These are phyloP conservation scores for Saxidomus purpurata DNA, from an alignment of 1,140 invertebrate species.

Conservation along the genomic window DNA sequence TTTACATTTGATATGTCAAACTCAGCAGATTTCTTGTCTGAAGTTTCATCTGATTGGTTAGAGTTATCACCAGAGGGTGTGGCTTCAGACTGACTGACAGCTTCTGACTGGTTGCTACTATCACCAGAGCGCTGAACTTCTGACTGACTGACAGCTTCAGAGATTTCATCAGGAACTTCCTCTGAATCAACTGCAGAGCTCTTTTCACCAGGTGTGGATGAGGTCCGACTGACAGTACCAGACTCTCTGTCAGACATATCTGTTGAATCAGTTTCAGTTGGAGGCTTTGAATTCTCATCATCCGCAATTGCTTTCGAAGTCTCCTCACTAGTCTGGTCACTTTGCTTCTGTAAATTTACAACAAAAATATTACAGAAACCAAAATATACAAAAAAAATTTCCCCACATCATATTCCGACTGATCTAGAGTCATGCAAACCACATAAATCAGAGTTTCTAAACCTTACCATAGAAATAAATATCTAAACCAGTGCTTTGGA, in stretches of 20 bases:
- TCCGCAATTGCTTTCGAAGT: neutral
- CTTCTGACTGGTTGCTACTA: neutral
- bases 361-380: too few relatives aligned
- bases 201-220: neutral
- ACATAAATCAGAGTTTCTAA: too few relatives aligned
- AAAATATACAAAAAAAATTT: too few relatives aligned
- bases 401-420: too few relatives aligned
- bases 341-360: neutral
- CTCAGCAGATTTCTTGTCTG: neutral
- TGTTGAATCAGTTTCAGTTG: constrained; percentile 16
- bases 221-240: neutral
- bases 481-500: too few relatives aligned
- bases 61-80: constrained; percentile 28
- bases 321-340: neutral
- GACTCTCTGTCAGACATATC: constrained; percentile 5
- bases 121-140: constrained; percentile 3
- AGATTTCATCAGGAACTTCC: neutral
- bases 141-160: neutral
- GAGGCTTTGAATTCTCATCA: neutral
- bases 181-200: neutral
- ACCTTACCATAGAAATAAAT: too few relatives aligned
- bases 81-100: neutral
- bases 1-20: neutral
- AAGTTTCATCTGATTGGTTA: neutral
- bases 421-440: too few relatives aligned